Base-by-base conservation (phyloP, 2,113 vertebrate species). In the Clarias macrocephalus region DNA sequence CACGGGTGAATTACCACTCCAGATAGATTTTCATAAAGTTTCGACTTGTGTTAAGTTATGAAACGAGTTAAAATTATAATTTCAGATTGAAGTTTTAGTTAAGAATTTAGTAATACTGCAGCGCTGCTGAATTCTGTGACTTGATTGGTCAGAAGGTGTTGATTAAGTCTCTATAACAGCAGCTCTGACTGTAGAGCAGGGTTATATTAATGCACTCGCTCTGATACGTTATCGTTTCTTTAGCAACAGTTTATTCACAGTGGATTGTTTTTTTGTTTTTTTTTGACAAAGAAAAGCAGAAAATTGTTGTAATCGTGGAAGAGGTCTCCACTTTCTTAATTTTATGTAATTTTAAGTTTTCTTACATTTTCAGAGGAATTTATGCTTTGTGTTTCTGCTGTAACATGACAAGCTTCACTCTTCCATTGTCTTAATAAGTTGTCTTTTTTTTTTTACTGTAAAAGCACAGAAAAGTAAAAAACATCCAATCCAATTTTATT, bases 1-100 rank as follows among this genome's bases (percentile, higher is more conserved):
- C 85, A 89, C 75, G 94, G 85, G 87, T 91, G 63, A 76, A 77
- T 21, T 3, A 57, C 1, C 2, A 84, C 56, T 33, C 28, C 37
- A n/a, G 83, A 72, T 57, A 68, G 56, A 73, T 84, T 84, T 9
- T 8, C 59, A 0, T 59, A 23, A 60, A 13, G 28, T n/a, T 59
- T 84, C 30, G 10, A 6, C 3, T 48, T 59, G 25, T 33, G 13
- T 0, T 18, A 33, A 59, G 52, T 80, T 60, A 8, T 52, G 3
- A 82, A 62, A 85, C 84, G 52, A 13, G 37, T 63, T 18, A n/a
- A 52, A 42, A 52, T 52, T 23, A 30, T 4, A 2, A 52, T 13
- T 75, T 75, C 37, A 73, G 10, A 73, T 10, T 3, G 9, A 73
- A 73, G 18, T 2, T 11, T 42, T 42, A 5, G 9, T 30, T 48